Percentiles rank a stretch among this genome's conserved stretches.
Evolutionary conservation across 2,888 invertebrate genomes (phyloP).

Genomic region (Palloptera scutellata): DNA sequence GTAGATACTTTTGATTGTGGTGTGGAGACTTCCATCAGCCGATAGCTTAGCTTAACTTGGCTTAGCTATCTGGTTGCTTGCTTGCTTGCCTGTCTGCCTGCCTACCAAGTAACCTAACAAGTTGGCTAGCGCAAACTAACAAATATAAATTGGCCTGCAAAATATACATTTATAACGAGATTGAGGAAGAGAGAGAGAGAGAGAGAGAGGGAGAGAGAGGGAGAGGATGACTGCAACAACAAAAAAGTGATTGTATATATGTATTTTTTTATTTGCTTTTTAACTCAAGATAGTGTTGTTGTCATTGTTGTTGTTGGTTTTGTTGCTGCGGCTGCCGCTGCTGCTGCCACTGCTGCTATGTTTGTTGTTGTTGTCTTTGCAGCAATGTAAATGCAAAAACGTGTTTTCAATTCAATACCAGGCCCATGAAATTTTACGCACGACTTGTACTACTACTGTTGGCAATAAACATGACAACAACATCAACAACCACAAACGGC

Average conservation of each 20-base stretch:
- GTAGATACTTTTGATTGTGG: neutral
- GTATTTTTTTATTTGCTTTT: constrained; percentile 5
- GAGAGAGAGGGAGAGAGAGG: no score
- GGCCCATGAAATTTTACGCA: constrained; percentile 59
- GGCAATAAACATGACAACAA: constrained; percentile 35
- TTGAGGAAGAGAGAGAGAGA: no score
- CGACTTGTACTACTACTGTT: constrained; percentile 58
- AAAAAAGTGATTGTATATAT: constrained; percentile 14
- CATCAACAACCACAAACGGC: constrained; percentile 12
- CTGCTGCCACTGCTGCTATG: neutral
- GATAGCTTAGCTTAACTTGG: no score
- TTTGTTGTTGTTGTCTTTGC: constrained; percentile 9
- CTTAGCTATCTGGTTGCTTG: no score
- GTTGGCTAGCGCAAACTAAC: no score
- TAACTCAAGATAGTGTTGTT: neutral
- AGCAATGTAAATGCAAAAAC: constrained; percentile 27
- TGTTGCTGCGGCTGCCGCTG: neutral
- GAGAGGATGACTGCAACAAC: neutral
- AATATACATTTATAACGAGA: no score
- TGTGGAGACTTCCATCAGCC: no score
- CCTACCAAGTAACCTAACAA: no score
- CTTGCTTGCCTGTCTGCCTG: no score
- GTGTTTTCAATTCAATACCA: constrained; percentile 53
- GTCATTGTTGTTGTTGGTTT: neutral
- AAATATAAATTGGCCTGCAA: no score